Conservation (phyloP, 30 jellyfish, hydroid and myxozoan species). For the Mastigias papua region DNA sequence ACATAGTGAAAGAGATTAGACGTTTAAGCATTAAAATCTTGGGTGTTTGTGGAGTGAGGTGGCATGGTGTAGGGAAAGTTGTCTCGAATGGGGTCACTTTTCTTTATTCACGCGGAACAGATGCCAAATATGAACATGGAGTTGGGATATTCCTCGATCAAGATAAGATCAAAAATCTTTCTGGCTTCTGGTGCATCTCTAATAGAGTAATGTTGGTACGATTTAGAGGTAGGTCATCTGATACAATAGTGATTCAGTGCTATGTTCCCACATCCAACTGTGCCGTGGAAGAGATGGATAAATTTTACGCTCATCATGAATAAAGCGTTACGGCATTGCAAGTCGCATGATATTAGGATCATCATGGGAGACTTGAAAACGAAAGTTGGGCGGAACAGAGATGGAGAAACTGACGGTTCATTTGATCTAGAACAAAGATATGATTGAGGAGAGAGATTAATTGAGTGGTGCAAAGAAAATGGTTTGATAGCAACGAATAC, state of each 20-base stretch:
- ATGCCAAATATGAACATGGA: constrained; percentile 1
- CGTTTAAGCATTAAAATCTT: background rate
- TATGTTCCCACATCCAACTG: background rate
- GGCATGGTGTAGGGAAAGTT: constrained; percentile 24
- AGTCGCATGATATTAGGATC: background rate
- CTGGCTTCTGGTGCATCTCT: background rate
- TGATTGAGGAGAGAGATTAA: background rate
- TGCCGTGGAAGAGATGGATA: background rate
- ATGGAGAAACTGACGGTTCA: background rate
- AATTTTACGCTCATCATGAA: background rate
- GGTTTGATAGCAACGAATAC: background rate
- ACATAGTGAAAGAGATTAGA: background rate
- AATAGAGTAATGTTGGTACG: background rate
- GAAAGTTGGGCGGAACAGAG: background rate
- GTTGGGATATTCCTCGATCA: constrained; percentile 24
- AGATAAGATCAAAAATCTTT: background rate
- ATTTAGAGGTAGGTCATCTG: background rate
- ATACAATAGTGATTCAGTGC: background rate
- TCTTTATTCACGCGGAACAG: constrained; percentile 8
- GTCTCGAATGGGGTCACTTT: background rate
- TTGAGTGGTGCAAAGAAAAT: background rate
- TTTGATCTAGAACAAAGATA: background rate
- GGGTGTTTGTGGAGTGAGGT: constrained; percentile 8
- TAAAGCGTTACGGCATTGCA: background rate
- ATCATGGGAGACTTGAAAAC: background rate